Percentiles rank a stretch among this genome's conserved stretches.
Conservation (phyloP, 2,113 vertebrate genomes). For the Crotalus tigris region DNA sequence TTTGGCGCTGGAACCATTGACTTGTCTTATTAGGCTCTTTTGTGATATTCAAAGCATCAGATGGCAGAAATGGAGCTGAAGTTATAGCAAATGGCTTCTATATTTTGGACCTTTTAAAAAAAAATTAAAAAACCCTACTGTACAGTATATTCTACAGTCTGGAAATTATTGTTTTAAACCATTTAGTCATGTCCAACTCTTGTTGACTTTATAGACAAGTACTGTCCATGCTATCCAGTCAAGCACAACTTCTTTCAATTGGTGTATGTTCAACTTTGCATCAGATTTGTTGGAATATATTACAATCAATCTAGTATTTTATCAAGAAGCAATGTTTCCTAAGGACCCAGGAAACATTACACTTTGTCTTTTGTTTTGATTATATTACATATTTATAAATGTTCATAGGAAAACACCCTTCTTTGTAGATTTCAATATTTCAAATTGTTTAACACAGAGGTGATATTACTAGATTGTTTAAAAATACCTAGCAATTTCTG, state of each 20-base stretch:
- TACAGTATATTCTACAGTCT: background rate
- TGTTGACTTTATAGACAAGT: background rate
- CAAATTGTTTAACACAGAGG: background rate
- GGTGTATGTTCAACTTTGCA: no score
- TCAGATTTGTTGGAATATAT: background rate
- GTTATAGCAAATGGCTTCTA: background rate
- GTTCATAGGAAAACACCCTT: background rate
- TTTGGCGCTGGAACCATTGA: background rate
- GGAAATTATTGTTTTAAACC: background rate
- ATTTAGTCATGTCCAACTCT: background rate
- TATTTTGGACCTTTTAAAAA: background rate
- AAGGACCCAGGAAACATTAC: background rate
- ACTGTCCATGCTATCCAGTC: background rate
- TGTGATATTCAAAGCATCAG: background rate
- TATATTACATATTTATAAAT: background rate
- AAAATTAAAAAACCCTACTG: background rate
- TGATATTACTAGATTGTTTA: background rate
- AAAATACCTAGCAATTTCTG: background rate
- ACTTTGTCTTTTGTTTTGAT: background rate
- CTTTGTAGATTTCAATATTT: background rate
- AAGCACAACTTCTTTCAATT: background rate
- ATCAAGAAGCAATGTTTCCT: background rate
- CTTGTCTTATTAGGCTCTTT: background rate
- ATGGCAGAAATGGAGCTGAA: background rate
- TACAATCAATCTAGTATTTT: background rate